Evolutionary conservation across 2,113 vertebrate species (phyloP).

Genomic region (Cyprinodon variegatus): DNA sequence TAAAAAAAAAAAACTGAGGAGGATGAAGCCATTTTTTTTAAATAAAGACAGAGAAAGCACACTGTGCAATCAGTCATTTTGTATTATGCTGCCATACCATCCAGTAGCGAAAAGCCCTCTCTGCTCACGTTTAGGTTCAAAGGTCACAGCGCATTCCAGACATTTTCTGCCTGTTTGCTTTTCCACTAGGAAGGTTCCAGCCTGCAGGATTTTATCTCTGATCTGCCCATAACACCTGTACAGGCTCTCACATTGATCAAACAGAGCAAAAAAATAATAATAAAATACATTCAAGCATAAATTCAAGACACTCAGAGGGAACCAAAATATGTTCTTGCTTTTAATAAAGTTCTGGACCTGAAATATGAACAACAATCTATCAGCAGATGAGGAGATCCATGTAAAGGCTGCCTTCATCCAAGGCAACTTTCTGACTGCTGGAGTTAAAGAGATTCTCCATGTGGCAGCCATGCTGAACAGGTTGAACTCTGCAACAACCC

Average conservation of each 20-base stretch:
- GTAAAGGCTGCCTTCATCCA: neutral
- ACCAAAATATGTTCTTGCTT: neutral
- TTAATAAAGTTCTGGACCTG: neutral
- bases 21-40: slow-evolving; percentile 36
- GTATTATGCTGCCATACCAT: slow-evolving; percentile 48
- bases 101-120: slow-evolving; percentile 55
- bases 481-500: slow-evolving; percentile 23
- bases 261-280: neutral
- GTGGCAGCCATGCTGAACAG: slow-evolving; percentile 9
- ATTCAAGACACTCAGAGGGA: neutral
- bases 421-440: slow-evolving; percentile 2
- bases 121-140: slow-evolving; percentile 61
- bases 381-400: neutral
- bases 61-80: slow-evolving; percentile 31
- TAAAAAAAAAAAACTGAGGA: neutral
- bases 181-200: slow-evolving; percentile 60
- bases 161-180: slow-evolving; percentile 72
- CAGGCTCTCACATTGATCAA: slow-evolving; percentile 7
- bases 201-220: slow-evolving; percentile 43
- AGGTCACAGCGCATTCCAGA: slow-evolving; percentile 71
- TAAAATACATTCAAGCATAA: slow-evolving; percentile 7
- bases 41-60: slow-evolving; percentile 41
- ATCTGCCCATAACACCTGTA: slow-evolving; percentile 58
- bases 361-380: neutral
- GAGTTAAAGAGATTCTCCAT: slow-evolving; percentile 8